Base-by-base conservation (phyloP, 1,140 invertebrate species). In the Cepaea nemoralis region DNA sequence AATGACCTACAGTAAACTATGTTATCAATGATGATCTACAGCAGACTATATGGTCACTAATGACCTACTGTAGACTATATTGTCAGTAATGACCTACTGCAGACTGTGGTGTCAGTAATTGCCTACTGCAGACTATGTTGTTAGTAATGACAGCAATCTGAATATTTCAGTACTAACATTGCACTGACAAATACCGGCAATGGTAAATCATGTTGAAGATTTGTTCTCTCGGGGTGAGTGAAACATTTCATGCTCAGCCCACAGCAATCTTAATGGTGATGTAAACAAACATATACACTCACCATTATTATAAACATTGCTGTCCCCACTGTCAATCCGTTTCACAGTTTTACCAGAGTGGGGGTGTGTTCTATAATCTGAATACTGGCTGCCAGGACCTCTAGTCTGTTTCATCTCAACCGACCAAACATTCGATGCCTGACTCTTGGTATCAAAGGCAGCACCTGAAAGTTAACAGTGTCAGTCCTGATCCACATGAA, bases 361-460 rank as follows among this genome's bases (percentile, higher is more conserved):
- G 14, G 75, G 48, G 22, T 77, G 2, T 22, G 33, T 63, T 2
- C 16, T 63, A 35, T n/a, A 24, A 27, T 16, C 14, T 31, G 71
- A 74, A 33, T 63, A 77, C 24, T 59, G 48, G 37, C 75, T 77
- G 2, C 6, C 48, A 19, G 50, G 45, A 3, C 48, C 48, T 39
- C 50, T 3, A 50, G 27, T 77, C 12, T 77, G 33, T 6, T 27
- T 39, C 33, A 33, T 50, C 16, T 59, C 50, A 35, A 63, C 45
- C 16, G 48, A 42, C 33, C 14, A 63, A 24, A 31, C 42, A 35
- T 77, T 31, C 14, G 50, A 59, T 39, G 33, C 31, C 37, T 77
- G 75, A 24, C 48, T 77, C 50, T 63, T 77, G n/a, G 31, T 33
- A 39, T 77, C 75, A 77, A 77, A 77, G 5, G 14, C 42, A n/a